Evolutionary conservation across 2,797 vertebrate species (phyloP), one percentile per base, ranked within the genome.

Genomic region (Scyliorhinus canicula): DNA sequence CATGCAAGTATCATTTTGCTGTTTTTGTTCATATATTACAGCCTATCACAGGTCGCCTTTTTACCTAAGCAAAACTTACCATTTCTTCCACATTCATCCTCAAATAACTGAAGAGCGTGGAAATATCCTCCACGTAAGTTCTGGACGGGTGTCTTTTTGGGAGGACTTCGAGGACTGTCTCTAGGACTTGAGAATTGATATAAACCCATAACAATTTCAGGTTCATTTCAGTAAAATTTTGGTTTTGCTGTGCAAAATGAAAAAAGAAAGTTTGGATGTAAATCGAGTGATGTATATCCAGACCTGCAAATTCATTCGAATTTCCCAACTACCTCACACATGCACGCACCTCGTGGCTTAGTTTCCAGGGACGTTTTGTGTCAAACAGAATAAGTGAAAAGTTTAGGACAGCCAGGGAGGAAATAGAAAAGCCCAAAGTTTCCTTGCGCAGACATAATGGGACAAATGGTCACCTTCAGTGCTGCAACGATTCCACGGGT

Each of bases 161-260:
- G 95, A 97, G 96, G 95, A 97, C 96, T 1, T 96, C 95, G 0
- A 60, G 95, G 96, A 97, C 96, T 0, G 95, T 95, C 95, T 96
- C 95, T 0, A 96, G 95, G 0, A 96, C 95, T 8, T 96, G 96
- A 84, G 97, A 96, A 95, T 96, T 97, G 96, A 97, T 91, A 0
- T 96, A 96, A 95, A 97, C 96, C 97, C 97, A 97, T 96, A 97
- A 96, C 82, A 96, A 96, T 12, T 95, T 95, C 96, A 97, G 96
- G 0, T 97, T 96, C 4, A 31, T 95, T 93, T 96, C 96, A 0
- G 96, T 96, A 95, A 96, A 96, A 0, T 26, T 95, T 63, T 94
- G 86, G 0, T 95, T 95, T 95, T 96, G 96, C 97, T 97, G 86
- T 0, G 1, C 88, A 40, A 95, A 96, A 0, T 0, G 91, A 28